phyloP scores from a whole-genome alignment of 2,888 invertebrate species.

The Dynastes tityus region DNA sequence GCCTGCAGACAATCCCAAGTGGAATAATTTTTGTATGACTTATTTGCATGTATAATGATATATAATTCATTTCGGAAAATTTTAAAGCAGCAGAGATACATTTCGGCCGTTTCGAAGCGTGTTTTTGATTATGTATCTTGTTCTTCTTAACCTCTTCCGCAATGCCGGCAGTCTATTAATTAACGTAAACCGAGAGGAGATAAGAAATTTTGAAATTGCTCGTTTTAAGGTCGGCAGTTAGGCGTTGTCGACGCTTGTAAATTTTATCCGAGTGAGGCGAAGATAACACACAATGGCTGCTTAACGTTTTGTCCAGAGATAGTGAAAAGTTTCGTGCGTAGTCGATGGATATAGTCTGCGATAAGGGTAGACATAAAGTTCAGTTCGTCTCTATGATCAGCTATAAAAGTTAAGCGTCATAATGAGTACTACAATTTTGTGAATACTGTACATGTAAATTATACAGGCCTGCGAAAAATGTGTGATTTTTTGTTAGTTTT shows the following conservation, averaged over 20 bases:
- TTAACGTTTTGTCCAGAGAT: slow-evolving; percentile 14
- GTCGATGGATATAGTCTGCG: not conserved
- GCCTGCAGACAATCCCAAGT: slow-evolving; percentile 10
- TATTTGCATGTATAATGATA: not conserved
- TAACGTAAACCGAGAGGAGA: slow-evolving; percentile 14
- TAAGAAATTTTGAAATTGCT: slow-evolving; percentile 22
- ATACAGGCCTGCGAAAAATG: no score
- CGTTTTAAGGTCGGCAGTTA: slow-evolving; percentile 11
- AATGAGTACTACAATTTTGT: not conserved
- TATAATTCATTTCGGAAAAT: slow-evolving; percentile 12
- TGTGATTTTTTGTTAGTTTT: no score
- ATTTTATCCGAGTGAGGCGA: not conserved
- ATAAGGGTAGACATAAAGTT: not conserved
- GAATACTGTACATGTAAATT: not conserved
- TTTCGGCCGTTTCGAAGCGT: not conserved
- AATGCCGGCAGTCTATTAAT: slow-evolving; percentile 16
- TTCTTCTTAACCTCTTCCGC: not conserved
- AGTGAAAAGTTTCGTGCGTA: slow-evolving; percentile 16
- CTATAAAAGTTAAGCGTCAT: not conserved
- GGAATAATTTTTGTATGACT: slow-evolving; percentile 12
- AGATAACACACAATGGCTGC: slow-evolving; percentile 20
- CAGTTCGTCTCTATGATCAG: not conserved
- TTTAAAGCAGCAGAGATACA: not conserved
- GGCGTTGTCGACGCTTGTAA: not conserved
- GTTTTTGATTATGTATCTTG: slow-evolving; percentile 9